Conservation (phyloP, 2,113 vertebrate species). For the Trogon surrucura region DNA sequence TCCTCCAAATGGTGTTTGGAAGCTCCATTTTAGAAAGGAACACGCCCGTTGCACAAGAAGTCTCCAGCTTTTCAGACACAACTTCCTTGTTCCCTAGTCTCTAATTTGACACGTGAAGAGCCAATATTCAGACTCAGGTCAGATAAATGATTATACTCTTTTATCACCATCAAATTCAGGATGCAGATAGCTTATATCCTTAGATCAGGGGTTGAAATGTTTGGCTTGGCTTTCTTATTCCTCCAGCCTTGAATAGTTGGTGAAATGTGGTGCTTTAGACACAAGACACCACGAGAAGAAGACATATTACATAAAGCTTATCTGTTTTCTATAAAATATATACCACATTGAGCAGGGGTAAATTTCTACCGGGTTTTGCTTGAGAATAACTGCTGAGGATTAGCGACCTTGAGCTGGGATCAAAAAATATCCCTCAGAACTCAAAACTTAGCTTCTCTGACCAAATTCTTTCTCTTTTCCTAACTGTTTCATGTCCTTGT, state of each 20-base stretch:
- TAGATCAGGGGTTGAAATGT: neutral
- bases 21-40: neutral
- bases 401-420: neutral
- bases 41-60: neutral
- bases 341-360: neutral
- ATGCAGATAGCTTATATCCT: neutral
- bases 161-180: neutral
- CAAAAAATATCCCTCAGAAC: neutral
- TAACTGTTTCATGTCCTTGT: neutral
- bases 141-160: neutral
- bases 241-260: neutral
- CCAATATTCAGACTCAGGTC: neutral
- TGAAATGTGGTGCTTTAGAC: neutral
- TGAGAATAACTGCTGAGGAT: neutral
- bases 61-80: neutral
- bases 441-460: neutral
- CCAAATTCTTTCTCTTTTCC: neutral
- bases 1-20: neutral
- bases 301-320: accelerated
- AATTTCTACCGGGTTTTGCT: neutral
- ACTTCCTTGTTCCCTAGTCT: neutral
- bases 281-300: neutral
- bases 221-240: neutral
- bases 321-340: neutral
- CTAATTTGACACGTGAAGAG: neutral